A percentile compares a stretch with the other conserved stretches of the same genome.
Conservation (phyloP, 2,113 vertebrate species). For the Gymnogyps californianus region DNA sequence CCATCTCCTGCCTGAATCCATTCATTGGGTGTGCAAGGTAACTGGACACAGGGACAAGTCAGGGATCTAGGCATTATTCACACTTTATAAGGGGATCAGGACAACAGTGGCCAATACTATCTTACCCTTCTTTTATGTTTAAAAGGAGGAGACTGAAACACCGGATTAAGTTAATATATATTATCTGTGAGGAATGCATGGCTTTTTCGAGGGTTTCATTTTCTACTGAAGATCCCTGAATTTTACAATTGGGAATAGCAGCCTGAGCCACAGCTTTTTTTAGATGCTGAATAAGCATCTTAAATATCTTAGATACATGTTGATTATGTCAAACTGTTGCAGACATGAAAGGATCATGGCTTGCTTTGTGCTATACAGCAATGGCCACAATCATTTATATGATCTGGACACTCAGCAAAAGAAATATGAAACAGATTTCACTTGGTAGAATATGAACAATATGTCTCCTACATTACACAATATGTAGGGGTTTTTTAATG, state of each 20-base stretch:
- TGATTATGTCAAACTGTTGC: not conserved
- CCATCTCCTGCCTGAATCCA: not conserved
- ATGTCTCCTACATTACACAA: not conserved
- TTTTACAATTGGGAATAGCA: not conserved
- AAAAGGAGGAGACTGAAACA: not conserved
- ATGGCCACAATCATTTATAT: not conserved
- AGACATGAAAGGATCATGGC: not conserved
- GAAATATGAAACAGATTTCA: conserved; percentile 28
- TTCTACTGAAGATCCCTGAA: not conserved
- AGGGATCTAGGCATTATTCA: not conserved
- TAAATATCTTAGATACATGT: not conserved
- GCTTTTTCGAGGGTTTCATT: not conserved
- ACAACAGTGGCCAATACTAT: not conserved
- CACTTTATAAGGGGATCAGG: not conserved
- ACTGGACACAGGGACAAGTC: not conserved
- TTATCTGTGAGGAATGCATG: not conserved
- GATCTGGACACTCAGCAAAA: not conserved
- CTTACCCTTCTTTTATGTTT: not conserved
- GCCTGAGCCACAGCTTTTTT: not conserved
- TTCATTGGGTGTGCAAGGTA: not conserved
- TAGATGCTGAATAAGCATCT: not conserved
- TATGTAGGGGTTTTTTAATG: not conserved
- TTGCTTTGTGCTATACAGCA: not conserved
- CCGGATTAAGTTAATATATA: not conserved
- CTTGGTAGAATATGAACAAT: not conserved